Evolutionary conservation across 1,140 invertebrate genomes (phyloP).

Genomic region (Magallana angulata): DNA sequence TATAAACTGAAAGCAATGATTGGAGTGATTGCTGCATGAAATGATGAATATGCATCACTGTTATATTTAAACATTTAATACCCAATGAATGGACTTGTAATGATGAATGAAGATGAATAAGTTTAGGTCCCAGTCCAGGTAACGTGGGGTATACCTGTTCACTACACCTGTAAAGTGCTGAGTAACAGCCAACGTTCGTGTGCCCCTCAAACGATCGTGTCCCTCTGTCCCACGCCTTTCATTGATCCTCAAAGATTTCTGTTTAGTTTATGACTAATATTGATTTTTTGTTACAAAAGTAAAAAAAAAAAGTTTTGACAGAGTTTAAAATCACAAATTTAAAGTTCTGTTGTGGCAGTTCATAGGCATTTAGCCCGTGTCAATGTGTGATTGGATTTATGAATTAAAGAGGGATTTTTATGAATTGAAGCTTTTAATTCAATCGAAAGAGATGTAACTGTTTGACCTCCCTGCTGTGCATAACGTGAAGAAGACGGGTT

Average conservation of each 20-base stretch:
- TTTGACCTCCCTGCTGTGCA: too few relatives aligned
- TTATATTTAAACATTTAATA: conserved; percentile 7
- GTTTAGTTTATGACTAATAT: conserved; percentile 26
- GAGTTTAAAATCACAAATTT: conserved; percentile 22
- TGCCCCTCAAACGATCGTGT: neutral
- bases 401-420: conserved; percentile 3
- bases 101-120: conserved; percentile 27
- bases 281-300: conserved; percentile 16
- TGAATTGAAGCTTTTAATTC: conserved; percentile 17
- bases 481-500: too few relatives aligned
- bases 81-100: neutral
- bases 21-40: neutral
- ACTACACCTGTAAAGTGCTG: conserved; percentile 11
- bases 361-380: neutral
- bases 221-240: neutral
- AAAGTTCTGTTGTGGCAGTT: neutral
- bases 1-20: neutral
- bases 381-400: neutral
- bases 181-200: neutral
- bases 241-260: neutral
- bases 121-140: neutral
- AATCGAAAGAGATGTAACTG: neutral
- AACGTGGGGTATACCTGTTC: neutral
- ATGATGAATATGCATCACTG: neutral
- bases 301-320: conserved; percentile 20